Percentiles rank a stretch among this genome's conserved stretches.
These are phyloP conservation scores for Enhydra lutris DNA, from an alignment of 2,113 vertebrate genomes.

Conservation along the genomic window DNA sequence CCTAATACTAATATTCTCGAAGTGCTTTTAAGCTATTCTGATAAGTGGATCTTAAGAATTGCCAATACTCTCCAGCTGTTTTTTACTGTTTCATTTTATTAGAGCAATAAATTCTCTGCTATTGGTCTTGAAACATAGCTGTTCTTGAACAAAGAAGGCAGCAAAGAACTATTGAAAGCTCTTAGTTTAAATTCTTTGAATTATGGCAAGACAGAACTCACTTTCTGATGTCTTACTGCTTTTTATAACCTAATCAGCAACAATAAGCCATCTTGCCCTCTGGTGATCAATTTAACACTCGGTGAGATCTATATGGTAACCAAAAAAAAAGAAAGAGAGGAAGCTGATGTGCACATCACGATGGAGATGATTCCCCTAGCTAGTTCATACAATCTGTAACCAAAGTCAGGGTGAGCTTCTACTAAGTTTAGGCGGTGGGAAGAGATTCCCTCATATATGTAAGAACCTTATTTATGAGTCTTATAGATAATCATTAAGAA, in stretches of 20 bases:
- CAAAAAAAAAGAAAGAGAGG: not conserved
- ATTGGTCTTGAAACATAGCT: not conserved
- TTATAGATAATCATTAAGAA: not conserved
- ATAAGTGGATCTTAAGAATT: not conserved
- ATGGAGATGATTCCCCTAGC: not conserved
- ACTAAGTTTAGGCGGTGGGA: not conserved
- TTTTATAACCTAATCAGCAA: not conserved
- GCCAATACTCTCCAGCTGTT: not conserved
- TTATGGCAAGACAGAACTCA: not conserved
- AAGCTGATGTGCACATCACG: not conserved
- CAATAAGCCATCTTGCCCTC: not conserved
- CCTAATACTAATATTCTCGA: not conserved
- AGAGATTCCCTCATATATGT: not conserved
- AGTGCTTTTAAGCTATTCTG: not conserved
- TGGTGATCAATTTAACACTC: not conserved
- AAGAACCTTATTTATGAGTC: not conserved
- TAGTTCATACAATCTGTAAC: not conserved
- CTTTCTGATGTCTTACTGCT: not conserved
- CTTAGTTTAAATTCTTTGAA: not conserved
- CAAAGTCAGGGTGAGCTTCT: not conserved
- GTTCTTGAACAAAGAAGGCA: not conserved
- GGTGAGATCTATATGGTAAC: not conserved
- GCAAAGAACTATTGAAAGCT: not conserved
- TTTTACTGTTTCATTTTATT: slow-evolving; percentile 13
- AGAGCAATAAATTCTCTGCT: not conserved